These are phyloP conservation scores for Caenorhabditis parvicauda DNA, from an alignment of 2,888 invertebrate genomes.

Conservation along the genomic window DNA sequence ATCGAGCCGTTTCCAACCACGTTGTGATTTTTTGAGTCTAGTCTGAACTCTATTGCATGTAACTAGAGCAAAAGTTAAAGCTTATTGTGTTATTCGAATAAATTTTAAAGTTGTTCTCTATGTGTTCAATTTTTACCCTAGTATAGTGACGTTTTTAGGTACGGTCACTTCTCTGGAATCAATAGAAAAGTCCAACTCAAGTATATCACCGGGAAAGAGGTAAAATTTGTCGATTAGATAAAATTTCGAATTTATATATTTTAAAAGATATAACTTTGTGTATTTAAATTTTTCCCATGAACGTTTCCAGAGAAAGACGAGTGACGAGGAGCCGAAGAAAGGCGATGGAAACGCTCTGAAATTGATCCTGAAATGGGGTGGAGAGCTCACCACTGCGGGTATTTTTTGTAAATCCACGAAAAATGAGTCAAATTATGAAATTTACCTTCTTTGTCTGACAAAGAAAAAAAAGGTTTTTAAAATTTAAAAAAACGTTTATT, in stretches of 20 bases:
- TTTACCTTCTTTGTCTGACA: not conserved
- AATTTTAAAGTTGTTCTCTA: too few species aligned
- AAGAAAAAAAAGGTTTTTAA: not conserved
- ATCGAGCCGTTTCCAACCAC: too few species aligned
- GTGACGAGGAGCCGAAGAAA: constrained; percentile 18
- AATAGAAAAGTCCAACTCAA: constrained; percentile 99
- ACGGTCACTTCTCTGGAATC: constrained; percentile 98
- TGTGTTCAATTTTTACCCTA: too few species aligned
- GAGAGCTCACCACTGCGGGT: constrained; percentile 95
- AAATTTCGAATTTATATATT: too few species aligned
- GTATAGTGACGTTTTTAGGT: constrained; percentile 71
- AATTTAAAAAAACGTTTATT: not conserved
- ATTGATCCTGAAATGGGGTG: constrained; percentile 97
- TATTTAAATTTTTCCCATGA: not conserved
- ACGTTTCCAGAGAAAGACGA: constrained; percentile 11
- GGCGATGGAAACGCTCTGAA: constrained; percentile 83
- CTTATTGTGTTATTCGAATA: too few species aligned
- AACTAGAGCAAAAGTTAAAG: too few species aligned
- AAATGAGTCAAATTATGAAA: not conserved
- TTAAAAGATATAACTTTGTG: too few species aligned
- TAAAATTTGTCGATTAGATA: too few species aligned
- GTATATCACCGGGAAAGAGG: constrained; percentile 74
- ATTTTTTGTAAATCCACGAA: not conserved
- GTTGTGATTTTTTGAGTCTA: too few species aligned
- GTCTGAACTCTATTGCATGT: too few species aligned